Base-by-base conservation (phyloP, 2,797 vertebrate genomes). In the Chloroceryle amazona region DNA sequence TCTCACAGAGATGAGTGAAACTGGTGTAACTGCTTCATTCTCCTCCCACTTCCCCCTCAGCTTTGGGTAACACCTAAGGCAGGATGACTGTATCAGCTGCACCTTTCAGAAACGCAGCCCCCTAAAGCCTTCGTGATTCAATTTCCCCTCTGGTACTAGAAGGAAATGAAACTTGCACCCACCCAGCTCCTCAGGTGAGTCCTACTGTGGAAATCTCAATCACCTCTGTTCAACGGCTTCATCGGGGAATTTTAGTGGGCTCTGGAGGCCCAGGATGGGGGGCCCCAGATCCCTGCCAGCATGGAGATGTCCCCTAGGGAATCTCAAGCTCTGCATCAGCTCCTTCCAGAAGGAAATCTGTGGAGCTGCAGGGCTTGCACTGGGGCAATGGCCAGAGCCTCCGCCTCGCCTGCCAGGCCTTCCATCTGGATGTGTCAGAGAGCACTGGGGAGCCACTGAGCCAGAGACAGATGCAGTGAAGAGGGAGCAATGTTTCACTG, bases 401-500 rank as follows among this genome's bases (percentile, higher is more conserved):
- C 41, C 35, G 70, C 82, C 70, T 93, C 0, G 47, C 82, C 89
- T 96, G 95, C 95, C 91, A 86, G 86, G 39, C 61, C 49, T 66
- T 96, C 93, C 95, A 89, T 92, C 94, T 96, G 96, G 93, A 91
- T 39, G 66, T 39, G 91, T 94, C 94, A 67, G 93, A 68, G 94
- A 95, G 82, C 62, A 67, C 71, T 42, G 70, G 81, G 83, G 89
- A 81, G 82, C 58, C 42, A 94, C 42, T 1, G 74, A 93, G 94
- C 90, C 89, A 93, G 88, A 97, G 95, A 86, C 96, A 96, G 95
- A 96, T 62, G 85, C 93, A 89, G 83, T 65, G 61, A 83, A 95
- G 93, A 81, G 93, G 97, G 94, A 95, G 91, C 94, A 63, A 89
- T 93, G 94, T 93, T 96, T 97, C 91, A 94, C 73, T 31, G 63